Conservation (phyloP, 2,888 invertebrate genomes). For the Caenorhabditis plicata region DNA sequence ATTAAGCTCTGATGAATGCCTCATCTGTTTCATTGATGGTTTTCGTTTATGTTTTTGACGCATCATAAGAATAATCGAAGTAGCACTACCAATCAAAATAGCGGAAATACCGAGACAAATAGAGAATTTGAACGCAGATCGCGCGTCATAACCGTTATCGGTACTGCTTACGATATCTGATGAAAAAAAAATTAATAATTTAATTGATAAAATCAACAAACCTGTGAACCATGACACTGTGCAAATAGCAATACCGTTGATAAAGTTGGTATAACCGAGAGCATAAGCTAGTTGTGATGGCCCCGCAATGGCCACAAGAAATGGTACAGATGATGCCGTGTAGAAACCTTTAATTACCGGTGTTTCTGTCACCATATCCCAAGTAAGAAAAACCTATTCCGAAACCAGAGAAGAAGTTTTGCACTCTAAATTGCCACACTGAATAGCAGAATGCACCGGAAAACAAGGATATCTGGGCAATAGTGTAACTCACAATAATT, state of each 20-base stretch:
- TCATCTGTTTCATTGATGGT: conserved; percentile 43
- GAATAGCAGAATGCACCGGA: conserved; percentile 37
- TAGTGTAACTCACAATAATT: conserved; percentile 36
- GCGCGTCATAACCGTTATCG: conserved; percentile 9
- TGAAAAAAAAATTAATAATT: not conserved
- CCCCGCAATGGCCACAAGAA: conserved; percentile 39
- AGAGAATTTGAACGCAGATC: conserved; percentile 21
- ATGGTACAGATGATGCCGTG: conserved; percentile 37
- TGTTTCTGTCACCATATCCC: too few species aligned
- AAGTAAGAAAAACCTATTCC: conserved; percentile 39
- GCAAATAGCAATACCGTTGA: conserved; percentile 42
- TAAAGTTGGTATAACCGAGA: conserved; percentile 46
- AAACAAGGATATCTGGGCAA: conserved; percentile 38
- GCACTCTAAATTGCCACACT: conserved; percentile 33
- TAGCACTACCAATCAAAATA: conserved; percentile 20
- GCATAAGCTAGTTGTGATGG: conserved; percentile 40
- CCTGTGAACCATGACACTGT: conserved; percentile 29
- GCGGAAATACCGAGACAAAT: conserved; percentile 29
- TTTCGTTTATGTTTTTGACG: conserved; percentile 32
- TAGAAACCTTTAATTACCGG: conserved; percentile 29
- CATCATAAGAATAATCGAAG: conserved; percentile 19
- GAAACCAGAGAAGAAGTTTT: conserved; percentile 40
- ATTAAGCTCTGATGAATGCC: conserved; percentile 37
- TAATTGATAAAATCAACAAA: not conserved
- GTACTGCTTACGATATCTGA: conserved; percentile 18